phyloP scores from a whole-genome alignment of 2,113 vertebrate species.

The Oriolus oriolus region DNA sequence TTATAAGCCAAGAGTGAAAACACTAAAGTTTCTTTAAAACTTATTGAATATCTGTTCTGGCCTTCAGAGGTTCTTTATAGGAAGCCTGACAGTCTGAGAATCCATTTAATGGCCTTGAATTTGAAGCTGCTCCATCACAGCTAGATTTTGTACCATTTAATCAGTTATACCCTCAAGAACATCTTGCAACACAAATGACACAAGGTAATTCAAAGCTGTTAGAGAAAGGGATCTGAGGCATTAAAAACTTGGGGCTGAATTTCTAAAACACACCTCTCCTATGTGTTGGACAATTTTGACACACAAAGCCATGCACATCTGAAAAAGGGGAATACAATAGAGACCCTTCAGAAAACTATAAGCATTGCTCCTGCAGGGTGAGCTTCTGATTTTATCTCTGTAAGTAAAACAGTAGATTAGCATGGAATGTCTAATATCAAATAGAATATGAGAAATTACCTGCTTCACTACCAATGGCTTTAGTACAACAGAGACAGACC shows the following conservation, averaged over 20 bases:
- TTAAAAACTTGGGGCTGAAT: background rate
- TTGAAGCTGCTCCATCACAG: background rate
- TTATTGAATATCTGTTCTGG: background rate
- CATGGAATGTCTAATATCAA: background rate
- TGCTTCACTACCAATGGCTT: background rate
- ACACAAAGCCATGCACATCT: background rate
- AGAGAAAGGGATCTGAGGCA: background rate
- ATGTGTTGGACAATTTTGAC: background rate
- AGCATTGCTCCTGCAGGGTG: background rate
- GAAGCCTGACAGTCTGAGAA: background rate
- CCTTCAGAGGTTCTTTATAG: background rate
- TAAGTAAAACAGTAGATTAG: background rate
- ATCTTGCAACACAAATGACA: background rate
- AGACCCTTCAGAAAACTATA: background rate
- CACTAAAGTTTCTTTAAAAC: background rate
- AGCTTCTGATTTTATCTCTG: background rate
- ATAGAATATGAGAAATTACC: background rate
- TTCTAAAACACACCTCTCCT: background rate
- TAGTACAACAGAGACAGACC: background rate
- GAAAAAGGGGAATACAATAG: background rate
- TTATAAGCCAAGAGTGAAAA: background rate
- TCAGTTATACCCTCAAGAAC: background rate
- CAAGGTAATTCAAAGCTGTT: slow-evolving; percentile 10
- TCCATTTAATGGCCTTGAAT: background rate
- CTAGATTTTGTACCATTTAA: slow-evolving; percentile 3